Evolutionary conservation across 1,140 invertebrate genomes (phyloP), one percentile per base, ranked within the genome.

Genomic region (Drosophila tropicalis): DNA sequence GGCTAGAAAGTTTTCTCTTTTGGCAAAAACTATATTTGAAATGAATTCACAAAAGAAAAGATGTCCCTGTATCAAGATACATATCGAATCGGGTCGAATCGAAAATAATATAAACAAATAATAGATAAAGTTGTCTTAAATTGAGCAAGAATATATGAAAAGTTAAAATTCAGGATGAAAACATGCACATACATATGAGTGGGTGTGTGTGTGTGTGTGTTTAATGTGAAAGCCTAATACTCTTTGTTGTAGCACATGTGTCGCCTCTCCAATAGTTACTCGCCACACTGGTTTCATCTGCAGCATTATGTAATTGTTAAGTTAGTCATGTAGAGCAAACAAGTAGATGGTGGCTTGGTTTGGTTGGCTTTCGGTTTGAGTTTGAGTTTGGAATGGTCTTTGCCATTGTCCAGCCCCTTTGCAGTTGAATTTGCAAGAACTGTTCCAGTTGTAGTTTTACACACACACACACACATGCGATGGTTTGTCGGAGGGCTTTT

Each of bases 381-480:
- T 22, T 22, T 22, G 22, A 22, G 29, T 29, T 9, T 1, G 44
- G 44, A 4, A 9, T 17, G 15, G 41, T 17, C 15, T 47, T 10
- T 51, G 55, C 25, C 25, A 34, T 17, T 34, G 55, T 57, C 55
- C 55, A 36, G 55, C 55, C 55, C 32, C 56, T 58, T 58, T 58
- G 56, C 56, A 58, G 56, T 58, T 39, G 56, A 17, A 36, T 51
- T 51, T 51, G 44, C 44, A 51, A 51, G 32, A 19, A 57, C 56
- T 58, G 56, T 58, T 58, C 56, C 56, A 58, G 56, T 58, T 58
- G 56, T 58, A 58, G 56, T 57, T 57, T 57, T 34, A 57, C 13
- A 29, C 29, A 29, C 25, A 6, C 29, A 29, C 29, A 29, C 29
- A 29, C 29, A 29, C 29, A 29, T 29, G 29, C 29, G 29, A 29